Evolutionary conservation across 2,797 vertebrate species (phyloP).

Genomic region (Tapera naevia): DNA sequence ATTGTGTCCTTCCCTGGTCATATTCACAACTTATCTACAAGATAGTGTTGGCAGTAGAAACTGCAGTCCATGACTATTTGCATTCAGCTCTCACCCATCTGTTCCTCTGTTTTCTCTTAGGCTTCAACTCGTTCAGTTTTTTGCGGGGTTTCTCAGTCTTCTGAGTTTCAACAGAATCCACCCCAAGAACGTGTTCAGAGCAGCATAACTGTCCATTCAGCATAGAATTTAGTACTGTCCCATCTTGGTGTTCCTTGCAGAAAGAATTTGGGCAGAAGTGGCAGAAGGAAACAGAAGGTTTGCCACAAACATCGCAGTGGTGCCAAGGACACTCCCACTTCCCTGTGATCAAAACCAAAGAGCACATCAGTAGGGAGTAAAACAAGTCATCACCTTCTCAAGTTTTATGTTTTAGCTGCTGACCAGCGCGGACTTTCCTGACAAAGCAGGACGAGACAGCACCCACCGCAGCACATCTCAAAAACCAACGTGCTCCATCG

Average conservation of each 20-base stretch:
- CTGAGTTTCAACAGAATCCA: constrained; percentile 48
- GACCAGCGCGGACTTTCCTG: background rate
- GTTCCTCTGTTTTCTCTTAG: constrained; percentile 77
- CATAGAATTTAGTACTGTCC: constrained; percentile 79
- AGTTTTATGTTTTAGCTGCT: background rate
- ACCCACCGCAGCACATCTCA: background rate
- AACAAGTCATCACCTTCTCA: accelerated
- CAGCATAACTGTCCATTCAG: constrained; percentile 86
- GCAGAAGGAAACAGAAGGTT: constrained; percentile 90
- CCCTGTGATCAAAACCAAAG: constrained; percentile 76
- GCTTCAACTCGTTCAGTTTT: constrained; percentile 50
- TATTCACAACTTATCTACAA: constrained; percentile 74
- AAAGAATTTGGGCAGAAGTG: constrained; percentile 98
- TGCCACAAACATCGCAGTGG: constrained; percentile 97
- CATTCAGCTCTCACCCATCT: constrained; percentile 76
- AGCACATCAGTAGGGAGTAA: background rate
- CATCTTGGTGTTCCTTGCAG: constrained; percentile 92
- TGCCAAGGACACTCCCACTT: constrained; percentile 99
- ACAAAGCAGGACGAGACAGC: background rate
- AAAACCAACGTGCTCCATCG: background rate
- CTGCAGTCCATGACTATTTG: constrained; percentile 74
- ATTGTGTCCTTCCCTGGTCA: constrained; percentile 65
- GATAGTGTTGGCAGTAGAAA: constrained; percentile 65
- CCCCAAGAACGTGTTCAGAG: constrained; percentile 86
- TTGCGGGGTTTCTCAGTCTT: constrained; percentile 66